A percentile compares a stretch with the other conserved stretches of the same genome.
Conservation (phyloP, 2,888 invertebrate genomes). For the Congeria kusceri region DNA sequence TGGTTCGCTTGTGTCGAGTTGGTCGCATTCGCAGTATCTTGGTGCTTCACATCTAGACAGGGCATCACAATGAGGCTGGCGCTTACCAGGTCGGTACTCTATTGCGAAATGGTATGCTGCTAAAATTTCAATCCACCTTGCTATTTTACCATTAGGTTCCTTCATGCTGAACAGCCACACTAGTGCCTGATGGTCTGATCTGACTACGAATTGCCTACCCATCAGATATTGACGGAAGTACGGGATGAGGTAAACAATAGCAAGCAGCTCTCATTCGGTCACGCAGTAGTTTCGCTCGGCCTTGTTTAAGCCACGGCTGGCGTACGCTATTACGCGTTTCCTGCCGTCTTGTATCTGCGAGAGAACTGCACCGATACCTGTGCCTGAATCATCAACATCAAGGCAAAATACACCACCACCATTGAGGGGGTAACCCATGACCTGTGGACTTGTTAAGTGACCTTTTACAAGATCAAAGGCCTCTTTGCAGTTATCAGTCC, state of each 20-base stretch:
- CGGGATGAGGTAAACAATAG: slow-evolving; percentile 15
- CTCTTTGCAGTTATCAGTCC: slow-evolving; percentile 4
- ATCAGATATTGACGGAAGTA: slow-evolving; percentile 35
- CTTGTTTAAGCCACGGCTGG: background rate
- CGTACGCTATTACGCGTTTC: slow-evolving; percentile 8
- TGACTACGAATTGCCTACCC: slow-evolving; percentile 1
- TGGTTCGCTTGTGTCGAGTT: slow-evolving; percentile 23
- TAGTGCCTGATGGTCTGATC: background rate
- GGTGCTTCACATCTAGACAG: background rate
- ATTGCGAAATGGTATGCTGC: slow-evolving; percentile 7
- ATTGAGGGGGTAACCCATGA: slow-evolving; percentile 21
- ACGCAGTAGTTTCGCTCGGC: background rate
- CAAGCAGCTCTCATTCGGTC: slow-evolving; percentile 26
- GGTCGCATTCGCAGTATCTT: background rate
- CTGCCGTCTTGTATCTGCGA: background rate
- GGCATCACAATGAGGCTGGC: slow-evolving; percentile 5
- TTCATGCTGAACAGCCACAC: slow-evolving; percentile 20
- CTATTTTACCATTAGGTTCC: slow-evolving; percentile 33
- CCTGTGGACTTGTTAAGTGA: slow-evolving; percentile 5
- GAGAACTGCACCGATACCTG: slow-evolving; percentile 6
- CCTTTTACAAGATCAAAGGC: slow-evolving; percentile 9
- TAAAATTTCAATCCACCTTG: slow-evolving; percentile 12
- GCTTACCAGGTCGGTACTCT: slow-evolving; percentile 8
- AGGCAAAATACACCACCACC: background rate
- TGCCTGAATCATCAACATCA: slow-evolving; percentile 6